Evolutionary conservation across 2,888 invertebrate species (phyloP).

Genomic region (Netelia fuscicornis): DNA sequence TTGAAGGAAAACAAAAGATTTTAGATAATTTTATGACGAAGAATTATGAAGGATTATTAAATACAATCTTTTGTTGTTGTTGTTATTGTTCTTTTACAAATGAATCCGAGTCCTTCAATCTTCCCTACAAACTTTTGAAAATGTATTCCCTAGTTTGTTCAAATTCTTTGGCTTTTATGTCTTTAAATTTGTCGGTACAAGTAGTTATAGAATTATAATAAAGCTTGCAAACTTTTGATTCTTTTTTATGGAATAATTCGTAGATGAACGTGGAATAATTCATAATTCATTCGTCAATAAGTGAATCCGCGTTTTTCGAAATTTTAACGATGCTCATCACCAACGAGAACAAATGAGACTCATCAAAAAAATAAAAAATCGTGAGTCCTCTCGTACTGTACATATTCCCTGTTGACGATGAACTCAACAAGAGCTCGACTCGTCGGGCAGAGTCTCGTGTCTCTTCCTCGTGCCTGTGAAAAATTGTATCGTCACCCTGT

Average conservation of each 20-base stretch:
- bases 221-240: too few species aligned
- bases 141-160: too few species aligned
- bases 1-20: not conserved
- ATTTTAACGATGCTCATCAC: constrained; percentile 7
- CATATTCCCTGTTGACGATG: constrained; percentile 8
- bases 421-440: constrained; percentile 18
- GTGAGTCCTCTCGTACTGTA: constrained; percentile 9
- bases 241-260: not conserved
- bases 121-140: too few species aligned
- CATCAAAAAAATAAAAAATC: constrained; percentile 9
- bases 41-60: not conserved
- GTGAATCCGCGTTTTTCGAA: not conserved
- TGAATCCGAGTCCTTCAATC: not conserved
- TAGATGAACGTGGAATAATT: not conserved
- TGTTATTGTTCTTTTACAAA: not conserved
- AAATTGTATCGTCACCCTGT: constrained; percentile 22
- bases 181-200: too few species aligned
- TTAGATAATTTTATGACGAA: not conserved
- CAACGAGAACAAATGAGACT: not conserved
- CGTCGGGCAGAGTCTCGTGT: constrained; percentile 6
- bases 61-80: not conserved
- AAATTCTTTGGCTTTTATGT: too few species aligned
- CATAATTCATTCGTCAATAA: not conserved
- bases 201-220: too few species aligned
- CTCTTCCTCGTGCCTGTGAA: constrained; percentile 52